These are phyloP conservation scores for Macrotis lagotis DNA, from an alignment of 2,113 vertebrate species.

Conservation along the genomic window DNA sequence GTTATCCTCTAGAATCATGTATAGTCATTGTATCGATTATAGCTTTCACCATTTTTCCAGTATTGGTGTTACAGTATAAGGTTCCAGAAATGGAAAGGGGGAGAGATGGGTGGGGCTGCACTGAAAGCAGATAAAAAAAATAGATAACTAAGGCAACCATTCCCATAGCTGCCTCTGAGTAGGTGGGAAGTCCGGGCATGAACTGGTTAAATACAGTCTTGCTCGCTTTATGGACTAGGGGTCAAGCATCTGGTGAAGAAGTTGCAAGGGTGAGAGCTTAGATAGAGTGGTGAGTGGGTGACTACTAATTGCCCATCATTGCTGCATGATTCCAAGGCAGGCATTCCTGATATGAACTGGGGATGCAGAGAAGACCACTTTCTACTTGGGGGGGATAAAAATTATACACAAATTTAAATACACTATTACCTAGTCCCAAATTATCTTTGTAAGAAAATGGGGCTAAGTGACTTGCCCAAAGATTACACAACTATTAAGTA, in stretches of 20 bases:
- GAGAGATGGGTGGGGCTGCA: neutral
- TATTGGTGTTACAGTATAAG: neutral
- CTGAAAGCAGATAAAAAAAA: neutral
- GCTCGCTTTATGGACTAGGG: neutral
- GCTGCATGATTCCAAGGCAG: neutral
- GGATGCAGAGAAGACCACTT: neutral
- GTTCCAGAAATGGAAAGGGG: neutral
- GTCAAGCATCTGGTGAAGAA: neutral
- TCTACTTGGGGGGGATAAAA: neutral
- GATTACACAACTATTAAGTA: too few species aligned
- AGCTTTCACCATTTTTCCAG: neutral
- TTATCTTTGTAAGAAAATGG: too few species aligned
- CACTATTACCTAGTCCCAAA: neutral
- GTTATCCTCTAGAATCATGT: neutral
- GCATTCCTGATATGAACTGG: neutral
- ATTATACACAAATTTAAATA: neutral
- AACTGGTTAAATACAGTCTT: neutral
- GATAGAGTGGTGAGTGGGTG: neutral
- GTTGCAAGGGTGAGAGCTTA: neutral
- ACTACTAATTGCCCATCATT: neutral
- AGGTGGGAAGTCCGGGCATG: neutral
- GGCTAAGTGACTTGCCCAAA: too few species aligned
- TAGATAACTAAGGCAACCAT: neutral
- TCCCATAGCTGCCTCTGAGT: neutral
- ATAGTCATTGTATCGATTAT: neutral